Conservation (phyloP, 2,113 vertebrate genomes). For the Hippocampus barbouri region DNA sequence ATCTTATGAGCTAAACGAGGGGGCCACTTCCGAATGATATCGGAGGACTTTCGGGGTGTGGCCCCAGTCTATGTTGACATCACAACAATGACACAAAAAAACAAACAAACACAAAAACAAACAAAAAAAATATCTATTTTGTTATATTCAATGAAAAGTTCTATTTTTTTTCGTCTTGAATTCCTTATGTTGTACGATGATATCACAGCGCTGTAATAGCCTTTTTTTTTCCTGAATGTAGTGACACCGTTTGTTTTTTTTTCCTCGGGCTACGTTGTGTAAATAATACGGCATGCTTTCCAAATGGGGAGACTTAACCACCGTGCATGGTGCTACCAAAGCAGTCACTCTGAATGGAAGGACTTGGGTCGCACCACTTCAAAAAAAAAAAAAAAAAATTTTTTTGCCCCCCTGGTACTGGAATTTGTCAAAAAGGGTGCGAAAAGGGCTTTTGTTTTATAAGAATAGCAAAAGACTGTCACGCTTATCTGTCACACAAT, state of each 20-base stretch:
- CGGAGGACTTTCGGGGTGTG: slow-evolving; percentile 34
- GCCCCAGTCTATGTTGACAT: slow-evolving; percentile 49
- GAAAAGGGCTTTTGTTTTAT: slow-evolving; percentile 68
- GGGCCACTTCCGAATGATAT: slow-evolving; percentile 39
- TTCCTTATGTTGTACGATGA: slow-evolving; percentile 58
- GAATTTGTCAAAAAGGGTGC: slow-evolving; percentile 26
- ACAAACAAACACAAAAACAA: neutral
- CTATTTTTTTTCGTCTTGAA: slow-evolving; percentile 69
- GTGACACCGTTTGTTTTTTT: slow-evolving; percentile 45
- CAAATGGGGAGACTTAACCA: slow-evolving; percentile 45
- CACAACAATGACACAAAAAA: slow-evolving; percentile 39
- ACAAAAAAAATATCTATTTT: slow-evolving; percentile 68
- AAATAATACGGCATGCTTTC: slow-evolving; percentile 66
- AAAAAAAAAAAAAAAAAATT: slow-evolving; percentile 1
- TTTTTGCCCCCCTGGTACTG: slow-evolving; percentile 7
- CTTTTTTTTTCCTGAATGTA: slow-evolving; percentile 75
- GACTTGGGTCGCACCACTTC: slow-evolving; percentile 43
- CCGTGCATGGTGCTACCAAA: slow-evolving; percentile 67
- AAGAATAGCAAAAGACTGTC: slow-evolving; percentile 44
- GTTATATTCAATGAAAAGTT: slow-evolving; percentile 72
- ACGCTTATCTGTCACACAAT: slow-evolving; percentile 54
- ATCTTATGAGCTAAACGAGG: slow-evolving; percentile 64
- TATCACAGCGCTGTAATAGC: slow-evolving; percentile 61
- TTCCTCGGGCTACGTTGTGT: slow-evolving; percentile 54
- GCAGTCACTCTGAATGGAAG: slow-evolving; percentile 36